Percentiles rank a stretch among this genome's conserved stretches.
phyloP scores from a whole-genome alignment of 2,888 invertebrate species.

The Ichneumoninae sp. region DNA sequence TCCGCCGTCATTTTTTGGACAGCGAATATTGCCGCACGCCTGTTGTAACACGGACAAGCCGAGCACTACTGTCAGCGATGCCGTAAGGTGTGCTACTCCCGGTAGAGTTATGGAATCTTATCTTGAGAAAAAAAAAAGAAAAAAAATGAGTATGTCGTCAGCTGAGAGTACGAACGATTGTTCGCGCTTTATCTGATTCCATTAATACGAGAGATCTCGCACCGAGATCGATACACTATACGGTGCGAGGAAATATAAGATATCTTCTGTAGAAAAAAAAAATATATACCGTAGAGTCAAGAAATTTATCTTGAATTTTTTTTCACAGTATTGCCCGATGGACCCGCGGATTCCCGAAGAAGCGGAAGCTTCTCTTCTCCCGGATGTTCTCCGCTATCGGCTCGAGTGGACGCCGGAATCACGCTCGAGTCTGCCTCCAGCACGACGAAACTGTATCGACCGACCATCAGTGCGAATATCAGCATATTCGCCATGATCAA shows the following conservation, averaged over 20 bases:
- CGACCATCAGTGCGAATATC: slow-evolving; percentile 86
- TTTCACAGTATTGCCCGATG: background rate
- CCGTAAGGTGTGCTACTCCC: background rate
- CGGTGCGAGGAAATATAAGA: background rate
- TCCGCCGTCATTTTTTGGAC: slow-evolving; percentile 31
- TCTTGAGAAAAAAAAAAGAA: slow-evolving; percentile 37
- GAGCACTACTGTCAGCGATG: slow-evolving; percentile 25
- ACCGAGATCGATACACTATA: background rate
- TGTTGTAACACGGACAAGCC: slow-evolving; percentile 23
- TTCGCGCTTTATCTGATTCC: slow-evolving; percentile 46
- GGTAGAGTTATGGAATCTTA: slow-evolving; percentile 44
- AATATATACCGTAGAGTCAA: background rate
- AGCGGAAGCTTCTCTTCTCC: slow-evolving; percentile 34
- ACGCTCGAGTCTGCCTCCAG: slow-evolving; percentile 81
- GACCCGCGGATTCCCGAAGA: background rate
- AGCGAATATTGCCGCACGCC: background rate
- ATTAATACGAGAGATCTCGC: slow-evolving; percentile 12
- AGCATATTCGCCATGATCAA: slow-evolving; percentile 89
- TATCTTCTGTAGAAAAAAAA: background rate
- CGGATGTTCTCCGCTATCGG: background rate
- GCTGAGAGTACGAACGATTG: slow-evolving; percentile 38
- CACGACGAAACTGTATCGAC: slow-evolving; percentile 84
- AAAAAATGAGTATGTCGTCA: slow-evolving; percentile 18
- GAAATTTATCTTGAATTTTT: slow-evolving; percentile 5
- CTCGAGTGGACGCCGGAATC: slow-evolving; percentile 12